Evolutionary conservation across 2,888 invertebrate species (phyloP).

Genomic region (Troides aeacus): DNA sequence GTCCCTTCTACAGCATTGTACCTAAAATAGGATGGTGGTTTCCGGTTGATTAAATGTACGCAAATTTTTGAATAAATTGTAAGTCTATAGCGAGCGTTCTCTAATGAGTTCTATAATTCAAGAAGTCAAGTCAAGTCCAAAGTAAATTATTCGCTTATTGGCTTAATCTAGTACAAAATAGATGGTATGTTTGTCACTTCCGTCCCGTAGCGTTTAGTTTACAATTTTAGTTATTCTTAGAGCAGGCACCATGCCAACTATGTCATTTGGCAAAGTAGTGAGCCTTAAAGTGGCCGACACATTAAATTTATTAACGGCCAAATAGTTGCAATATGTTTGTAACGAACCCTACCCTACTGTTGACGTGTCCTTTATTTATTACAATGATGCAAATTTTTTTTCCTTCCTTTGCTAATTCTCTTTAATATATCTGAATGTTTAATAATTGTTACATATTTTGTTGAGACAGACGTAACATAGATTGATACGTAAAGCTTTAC

Average conservation of each 20-base stretch:
- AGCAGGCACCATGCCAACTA: constrained; percentile 15
- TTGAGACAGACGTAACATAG: neutral
- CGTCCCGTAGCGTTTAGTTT: neutral
- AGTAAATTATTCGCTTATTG: no score
- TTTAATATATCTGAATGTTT: neutral
- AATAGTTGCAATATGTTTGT: neutral
- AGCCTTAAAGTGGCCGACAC: neutral
- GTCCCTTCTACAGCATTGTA: no score
- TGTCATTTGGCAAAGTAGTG: constrained; percentile 12
- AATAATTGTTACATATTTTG: neutral
- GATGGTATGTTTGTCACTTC: neutral
- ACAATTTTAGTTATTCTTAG: constrained; percentile 4
- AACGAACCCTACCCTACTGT: neutral
- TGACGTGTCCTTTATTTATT: neutral
- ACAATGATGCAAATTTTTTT: neutral
- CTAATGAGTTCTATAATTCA: no score
- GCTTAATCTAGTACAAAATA: neutral
- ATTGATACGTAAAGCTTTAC: no score
- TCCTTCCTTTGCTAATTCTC: neutral
- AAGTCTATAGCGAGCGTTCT: no score
- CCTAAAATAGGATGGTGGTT: no score
- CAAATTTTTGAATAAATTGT: no score
- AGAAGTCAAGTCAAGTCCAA: neutral
- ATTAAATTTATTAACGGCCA: constrained; percentile 8
- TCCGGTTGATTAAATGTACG: no score